Base-by-base conservation (phyloP, 1,140 invertebrate genomes). In the Drosophila triauraria region DNA sequence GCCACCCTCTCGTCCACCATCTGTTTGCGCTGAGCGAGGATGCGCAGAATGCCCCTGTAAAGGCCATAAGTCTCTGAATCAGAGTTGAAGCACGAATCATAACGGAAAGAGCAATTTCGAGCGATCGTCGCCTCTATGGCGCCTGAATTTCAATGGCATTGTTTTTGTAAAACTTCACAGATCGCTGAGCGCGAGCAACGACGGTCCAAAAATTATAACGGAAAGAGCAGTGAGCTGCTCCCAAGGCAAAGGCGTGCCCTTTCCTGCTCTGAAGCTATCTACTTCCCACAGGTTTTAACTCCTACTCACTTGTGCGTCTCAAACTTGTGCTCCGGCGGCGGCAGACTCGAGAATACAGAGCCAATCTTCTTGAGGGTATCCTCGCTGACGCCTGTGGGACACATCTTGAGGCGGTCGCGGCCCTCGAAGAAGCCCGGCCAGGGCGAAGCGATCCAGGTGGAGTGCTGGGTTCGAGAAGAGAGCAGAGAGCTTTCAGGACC, bases 361-460 rank as follows among this genome's bases (percentile, higher is more conserved):
- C 98, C 98, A 93, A 99, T 99, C 80, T 98, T 97, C 3, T 96
- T 94, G 1, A 99, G 93, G 0, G 96, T 97, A 30, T 99, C 98
- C 93, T 98, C 96, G 59, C 96, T 96, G 4, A 99, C 95, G 43
- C 99, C 99, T 46, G 99, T 99, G 2, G 96, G 95, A 1, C 96
- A 96, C 60, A 96, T 95, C 93, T 98, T 96, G 78, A 98, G 94
- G 0, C 97, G 96, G 88, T 98, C 97, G 81, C 97, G 98, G 17
- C 97, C 97, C 92, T 98, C 97, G 76, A 98, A 98, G 94, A 97
- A 98, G 47, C 97, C 98, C 54, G 98, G 97, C 99, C 99, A 99
- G 1, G 99, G 99, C 4, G 98, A 99, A 93, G 99, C 99, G 5
- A 99, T 94, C 99, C 99, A 99, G 92, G 99, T 97, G 91, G 97